Conservation (phyloP, 2,113 vertebrate genomes). For the Plecturocebus donacophilus region DNA sequence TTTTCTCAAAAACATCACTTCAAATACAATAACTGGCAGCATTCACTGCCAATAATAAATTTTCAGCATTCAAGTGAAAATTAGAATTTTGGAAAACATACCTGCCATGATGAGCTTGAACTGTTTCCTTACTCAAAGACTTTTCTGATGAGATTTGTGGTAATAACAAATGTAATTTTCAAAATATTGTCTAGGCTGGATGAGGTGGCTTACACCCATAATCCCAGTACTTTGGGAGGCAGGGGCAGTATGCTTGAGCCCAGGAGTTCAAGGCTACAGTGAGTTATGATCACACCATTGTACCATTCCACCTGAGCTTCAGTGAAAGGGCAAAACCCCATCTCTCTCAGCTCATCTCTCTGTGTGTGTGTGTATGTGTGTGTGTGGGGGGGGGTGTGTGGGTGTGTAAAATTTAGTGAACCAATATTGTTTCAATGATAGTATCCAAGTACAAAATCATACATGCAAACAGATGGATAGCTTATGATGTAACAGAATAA, state of each 20-base stretch:
- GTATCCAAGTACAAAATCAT: neutral
- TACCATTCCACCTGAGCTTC: too few species aligned
- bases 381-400: too few species aligned
- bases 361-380: rapidly evolving
- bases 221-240: too few species aligned
- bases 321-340: too few species aligned
- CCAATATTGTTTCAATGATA: neutral
- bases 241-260: too few species aligned
- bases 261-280: too few species aligned
- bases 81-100: neutral
- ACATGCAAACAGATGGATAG: neutral
- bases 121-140: neutral
- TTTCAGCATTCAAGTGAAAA: neutral
- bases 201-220: too few species aligned
- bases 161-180: neutral
- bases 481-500: neutral
- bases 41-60: neutral
- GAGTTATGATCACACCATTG: too few species aligned
- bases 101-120: neutral
- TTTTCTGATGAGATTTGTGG: neutral
- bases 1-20: neutral
- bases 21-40: neutral
- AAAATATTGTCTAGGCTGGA: neutral
- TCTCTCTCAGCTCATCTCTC: too few species aligned
- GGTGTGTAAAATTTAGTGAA: neutral